Evolutionary conservation across 2,113 vertebrate genomes (phyloP), one percentile per base, ranked within the genome.

Genomic region (Xenopus laevis): DNA sequence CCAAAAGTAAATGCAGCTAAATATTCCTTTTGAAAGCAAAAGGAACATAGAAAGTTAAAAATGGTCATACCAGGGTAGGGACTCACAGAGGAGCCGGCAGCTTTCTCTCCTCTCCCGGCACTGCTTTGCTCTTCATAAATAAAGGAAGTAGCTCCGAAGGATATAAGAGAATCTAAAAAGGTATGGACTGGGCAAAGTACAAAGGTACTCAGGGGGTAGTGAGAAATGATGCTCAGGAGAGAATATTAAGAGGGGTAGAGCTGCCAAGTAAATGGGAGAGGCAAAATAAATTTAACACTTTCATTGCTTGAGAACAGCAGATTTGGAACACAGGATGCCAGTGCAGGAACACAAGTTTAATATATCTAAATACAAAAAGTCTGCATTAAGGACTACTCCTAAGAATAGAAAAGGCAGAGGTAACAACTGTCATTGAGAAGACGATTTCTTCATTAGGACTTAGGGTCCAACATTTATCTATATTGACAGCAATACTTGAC

Each of bases 151-250:
- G 46, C 17, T 13, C 47, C 21, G 74, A 57, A 77, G 59, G 65
- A 70, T 70, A 67, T 45, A 55, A 67, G 45, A 52, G 46, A 13
- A n/a, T 50, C 46, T 50, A 67, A 67, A 67, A 46, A 67, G 18
- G 44, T 15, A 52, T 20, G 21, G 20, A 67, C 23, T 33, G 57
- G 74, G 67, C 67, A 77, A 15, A 70, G 59, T 77, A 77, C 74
- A 70, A 30, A 70, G 74, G 69, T 70, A 77, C 74, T 77, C 65
- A 77, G 74, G 74, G 66, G 74, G 66, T 77, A 70, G 66, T 57
- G 67, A 55, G 69, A 70, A 60, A 70, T 68, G 74, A 76, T 64
- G 74, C 74, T 70, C 74, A 77, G 74, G 67, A 64, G 73, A 63
- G 33, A 21, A 47, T n/a, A 65, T 18, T 52, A 50, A 63, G 23